Evolutionary conservation across 2,113 vertebrate genomes (phyloP).

Genomic region (Chroicocephalus ridibundus): DNA sequence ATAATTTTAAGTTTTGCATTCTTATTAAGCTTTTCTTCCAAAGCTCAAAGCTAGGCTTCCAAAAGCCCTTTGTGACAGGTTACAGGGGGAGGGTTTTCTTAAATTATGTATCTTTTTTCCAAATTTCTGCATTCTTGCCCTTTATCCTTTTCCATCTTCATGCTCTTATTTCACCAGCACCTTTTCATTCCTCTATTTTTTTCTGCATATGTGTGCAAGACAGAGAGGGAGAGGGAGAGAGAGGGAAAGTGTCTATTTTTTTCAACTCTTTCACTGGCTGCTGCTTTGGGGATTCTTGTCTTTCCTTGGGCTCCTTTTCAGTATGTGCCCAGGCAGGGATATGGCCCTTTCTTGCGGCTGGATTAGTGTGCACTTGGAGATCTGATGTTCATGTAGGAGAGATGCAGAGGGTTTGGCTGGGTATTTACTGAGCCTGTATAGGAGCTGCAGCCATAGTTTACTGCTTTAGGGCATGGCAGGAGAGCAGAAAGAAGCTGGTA

Average conservation of each 20-base stretch:
- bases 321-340: neutral
- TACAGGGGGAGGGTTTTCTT: accelerated
- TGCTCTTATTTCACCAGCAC: neutral
- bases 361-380: accelerated
- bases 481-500: neutral
- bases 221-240: neutral
- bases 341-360: neutral
- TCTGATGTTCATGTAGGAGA: neutral
- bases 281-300: neutral
- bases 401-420: neutral
- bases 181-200: neutral
- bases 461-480: neutral
- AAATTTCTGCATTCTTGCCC: neutral
- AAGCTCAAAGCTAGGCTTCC: neutral
- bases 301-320: neutral
- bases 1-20: neutral
- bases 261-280: neutral
- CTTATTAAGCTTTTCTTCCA: neutral
- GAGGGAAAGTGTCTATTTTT: neutral
- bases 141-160: neutral
- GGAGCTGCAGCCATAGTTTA: neutral
- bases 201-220: neutral
- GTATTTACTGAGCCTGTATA: neutral
- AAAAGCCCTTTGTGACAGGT: neutral
- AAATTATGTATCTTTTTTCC: neutral